Evolutionary conservation across 1,140 invertebrate species (phyloP), one percentile per base, ranked within the genome.

Genomic region (Parasteatoda tepidariorum): DNA sequence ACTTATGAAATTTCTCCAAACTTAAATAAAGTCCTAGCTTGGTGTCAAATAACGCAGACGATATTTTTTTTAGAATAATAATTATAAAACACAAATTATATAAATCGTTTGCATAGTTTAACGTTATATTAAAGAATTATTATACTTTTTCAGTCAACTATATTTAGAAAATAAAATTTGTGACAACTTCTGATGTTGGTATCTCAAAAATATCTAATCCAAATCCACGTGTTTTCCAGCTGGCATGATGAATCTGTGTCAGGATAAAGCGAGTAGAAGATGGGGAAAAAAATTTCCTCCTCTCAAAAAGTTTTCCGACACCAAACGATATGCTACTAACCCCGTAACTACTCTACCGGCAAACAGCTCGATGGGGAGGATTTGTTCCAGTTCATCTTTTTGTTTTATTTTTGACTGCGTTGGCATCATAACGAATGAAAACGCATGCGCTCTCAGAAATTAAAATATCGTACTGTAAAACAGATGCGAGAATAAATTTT

Each of bases 341-440:
- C 4, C 68, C 38, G 68, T 13, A 71, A 55, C 38, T 55, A 71
- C 41, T 71, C 68, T 71, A 54, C 24, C 68, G 48, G 66, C n/a
- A 68, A 68, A 41, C n/a, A 34, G 41, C 68, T 24, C 4, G 38
- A 55, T 28, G 68, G 24, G 38, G 26, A n/a, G 34, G 28, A 68
- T 54, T 71, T 18, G 24, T 28, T 55, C 48, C 18, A 13, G 1
- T 48, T 2, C 18, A n/a, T 48, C 9, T 48, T 48, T 6, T 41
- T 41, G 13, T 48, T 48, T 2, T 48, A 13, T 48, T 2, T 48
- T 48, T 48, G 18, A 48, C 38, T 48, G 38, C 18, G 9, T 9
- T 0, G 38, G 38, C n/a, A n/a, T n/a, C n/a, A n/a, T n/a, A 48
- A 4, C 9, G 38, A 48, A 18, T 4, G n/a, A n/a, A n/a, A 13